Base-by-base conservation (phyloP, 2,888 invertebrate species). In the Andricus quercusramuli region DNA sequence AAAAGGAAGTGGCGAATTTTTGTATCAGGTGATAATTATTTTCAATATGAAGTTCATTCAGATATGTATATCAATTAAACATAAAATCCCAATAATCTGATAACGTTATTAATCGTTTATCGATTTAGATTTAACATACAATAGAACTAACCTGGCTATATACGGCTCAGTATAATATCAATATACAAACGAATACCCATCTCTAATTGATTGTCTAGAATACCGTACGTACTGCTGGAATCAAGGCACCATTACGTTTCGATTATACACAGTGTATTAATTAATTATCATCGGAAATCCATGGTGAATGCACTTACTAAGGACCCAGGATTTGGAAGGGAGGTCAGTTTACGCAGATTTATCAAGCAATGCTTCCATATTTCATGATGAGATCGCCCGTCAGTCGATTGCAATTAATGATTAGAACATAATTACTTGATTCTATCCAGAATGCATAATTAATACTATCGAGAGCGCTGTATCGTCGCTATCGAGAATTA, bases 371-470 rank as follows among this genome's bases (percentile, higher is more conserved):
- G 74, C n/a, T 74, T 37, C 74, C 74, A 74, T 74, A 74, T 74
- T 74, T 74, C 74, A 74, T 51, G 37, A 56, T 59, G 32, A 37
- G 13, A 29, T 51, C 56, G 15, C 32, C 56, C 29, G 37, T 74
- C 56, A 74, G 74, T 56, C 22, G 56, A 74, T 56, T 37, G 56
- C 74, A 74, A 74, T 74, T 74, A 59, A 74, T 74, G 74, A 74
- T 74, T 56, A 74, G 56, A 59, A 74, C 74, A 74, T 74, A 74
- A 74, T 74, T 59, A 74, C 56, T 74, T 74, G 74, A 74, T 74
- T n/a, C 74, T 4, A 74, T 74, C 74, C 56, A 74, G 74, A 56
- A 74, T 74, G 74, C 74, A 74, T 74, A 74, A 74, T 74, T 74
- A 59, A 74, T 56, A 59, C 59, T 74, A 74, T 74, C 74, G 56